Conservation (phyloP, 2,797 vertebrate species). For the Threskiornis aethiopicus region DNA sequence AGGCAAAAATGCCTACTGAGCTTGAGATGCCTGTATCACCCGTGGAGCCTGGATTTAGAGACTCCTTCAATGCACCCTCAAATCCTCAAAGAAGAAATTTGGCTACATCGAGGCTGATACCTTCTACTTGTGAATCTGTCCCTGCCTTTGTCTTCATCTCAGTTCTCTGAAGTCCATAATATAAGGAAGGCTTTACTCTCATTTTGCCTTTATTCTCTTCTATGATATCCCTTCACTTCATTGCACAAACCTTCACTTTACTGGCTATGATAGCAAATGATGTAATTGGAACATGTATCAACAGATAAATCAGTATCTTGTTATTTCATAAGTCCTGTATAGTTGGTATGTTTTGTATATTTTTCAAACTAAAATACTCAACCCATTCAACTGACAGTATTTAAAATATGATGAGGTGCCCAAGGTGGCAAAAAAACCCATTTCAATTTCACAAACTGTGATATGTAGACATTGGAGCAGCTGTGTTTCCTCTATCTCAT, state of each 20-base stretch:
- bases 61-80: neutral
- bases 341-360: neutral
- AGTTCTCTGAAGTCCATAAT: neutral
- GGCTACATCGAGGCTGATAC: neutral
- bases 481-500: neutral
- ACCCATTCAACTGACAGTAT: neutral
- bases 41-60: neutral
- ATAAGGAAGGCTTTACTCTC: neutral
- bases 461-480: neutral
- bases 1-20: neutral
- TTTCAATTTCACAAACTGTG: neutral
- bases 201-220: neutral
- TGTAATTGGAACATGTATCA: neutral
- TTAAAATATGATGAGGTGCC: neutral
- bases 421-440: neutral
- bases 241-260: neutral
- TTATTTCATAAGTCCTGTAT: neutral
- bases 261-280: neutral
- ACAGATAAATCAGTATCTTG: neutral
- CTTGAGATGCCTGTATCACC: neutral
- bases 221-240: neutral
- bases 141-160: neutral
- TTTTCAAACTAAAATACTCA: slow-evolving; percentile 7
- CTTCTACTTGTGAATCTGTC: neutral
- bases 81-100: neutral